These are phyloP conservation scores for Empidonax alnorum DNA, from an alignment of 2,113 vertebrate species.

Conservation along the genomic window DNA sequence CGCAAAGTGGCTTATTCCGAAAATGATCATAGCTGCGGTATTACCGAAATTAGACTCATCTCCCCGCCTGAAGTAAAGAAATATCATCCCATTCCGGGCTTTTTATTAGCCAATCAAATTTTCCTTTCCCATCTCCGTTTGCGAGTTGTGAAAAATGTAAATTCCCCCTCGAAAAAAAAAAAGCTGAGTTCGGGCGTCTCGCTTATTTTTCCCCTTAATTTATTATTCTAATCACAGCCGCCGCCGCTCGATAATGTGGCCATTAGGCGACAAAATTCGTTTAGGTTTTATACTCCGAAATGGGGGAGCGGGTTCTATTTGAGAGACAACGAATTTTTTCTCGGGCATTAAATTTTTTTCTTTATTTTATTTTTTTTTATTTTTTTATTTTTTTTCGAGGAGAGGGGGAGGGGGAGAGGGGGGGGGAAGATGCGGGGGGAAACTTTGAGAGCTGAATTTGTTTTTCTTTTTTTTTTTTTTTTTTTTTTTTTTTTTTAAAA, in stretches of 20 bases:
- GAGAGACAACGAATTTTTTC: slow-evolving; percentile 50
- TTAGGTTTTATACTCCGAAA: slow-evolving; percentile 42
- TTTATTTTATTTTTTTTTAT: neutral
- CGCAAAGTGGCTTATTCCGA: slow-evolving; percentile 69
- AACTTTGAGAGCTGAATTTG: neutral
- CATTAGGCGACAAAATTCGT: slow-evolving; percentile 73
- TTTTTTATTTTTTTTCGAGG: neutral
- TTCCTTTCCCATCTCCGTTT: slow-evolving; percentile 75
- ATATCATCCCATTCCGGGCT: slow-evolving; percentile 74
- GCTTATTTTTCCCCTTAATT: slow-evolving; percentile 76
- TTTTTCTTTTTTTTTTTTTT: too few species aligned
- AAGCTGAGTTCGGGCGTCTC: slow-evolving; percentile 73
- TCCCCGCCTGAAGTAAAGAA: slow-evolving; percentile 75
- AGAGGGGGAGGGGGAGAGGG: neutral
- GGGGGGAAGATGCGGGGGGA: neutral
- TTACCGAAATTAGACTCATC: slow-evolving; percentile 76
- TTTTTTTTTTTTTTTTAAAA: too few species aligned
- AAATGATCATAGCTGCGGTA: slow-evolving; percentile 68
- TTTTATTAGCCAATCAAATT: slow-evolving; percentile 84
- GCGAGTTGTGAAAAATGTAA: slow-evolving; percentile 80
- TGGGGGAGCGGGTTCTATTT: slow-evolving; percentile 11
- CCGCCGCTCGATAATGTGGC: slow-evolving; percentile 59
- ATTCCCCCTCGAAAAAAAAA: slow-evolving; percentile 61
- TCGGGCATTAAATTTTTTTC: neutral
- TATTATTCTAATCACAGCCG: slow-evolving; percentile 78